Evolutionary conservation across 1,140 invertebrate genomes (phyloP), one percentile per base, ranked within the genome.

Genomic region (Ooceraea biroi): DNA sequence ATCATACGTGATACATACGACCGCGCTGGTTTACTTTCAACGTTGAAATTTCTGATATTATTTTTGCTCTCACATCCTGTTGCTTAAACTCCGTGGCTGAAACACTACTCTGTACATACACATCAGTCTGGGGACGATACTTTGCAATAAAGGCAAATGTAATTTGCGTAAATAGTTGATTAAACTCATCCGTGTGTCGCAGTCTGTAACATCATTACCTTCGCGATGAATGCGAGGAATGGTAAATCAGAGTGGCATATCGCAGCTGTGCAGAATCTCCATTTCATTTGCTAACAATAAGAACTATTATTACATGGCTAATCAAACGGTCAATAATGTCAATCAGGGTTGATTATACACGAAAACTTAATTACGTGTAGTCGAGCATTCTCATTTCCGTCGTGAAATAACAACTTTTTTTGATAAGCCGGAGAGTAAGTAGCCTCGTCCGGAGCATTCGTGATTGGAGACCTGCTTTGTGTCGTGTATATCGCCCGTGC

Each of bases 1-100:
- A 68, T 78, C 63, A 66, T 41, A 36, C 10, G 25, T 50, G 44
- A 77, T 27, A 36, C 27, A 61, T 61, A 22, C 41, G 27, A 14
- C 17, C 14, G 25, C 48, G 25, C 48, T 55, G 41, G 7, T 44
- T 19, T 12, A 66, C 30, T 78, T 68, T 78, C 30, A 65, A 41
- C 17, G 10, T 41, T 78, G 25, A 66, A 52, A 68, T 68, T 68
- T 25, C 74, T 25, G 12, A n/a, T 63, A 22, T 17, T n/a, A 76
- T 66, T 77, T 76, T 25, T 76, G 27, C 8, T 63, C 10, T 63
- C 36, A 22, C 30, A 63, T 50, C 11, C 25, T 76, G n/a, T 50
- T 63, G n/a, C 22, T 74, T 46, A 74, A 73, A 60, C 19, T 22
- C 46, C 61, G 27, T 27, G 63, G 17, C 25, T 30, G 46, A 17